Base-by-base conservation (phyloP, 2,113 vertebrate genomes). In the Nothocercus julius region DNA sequence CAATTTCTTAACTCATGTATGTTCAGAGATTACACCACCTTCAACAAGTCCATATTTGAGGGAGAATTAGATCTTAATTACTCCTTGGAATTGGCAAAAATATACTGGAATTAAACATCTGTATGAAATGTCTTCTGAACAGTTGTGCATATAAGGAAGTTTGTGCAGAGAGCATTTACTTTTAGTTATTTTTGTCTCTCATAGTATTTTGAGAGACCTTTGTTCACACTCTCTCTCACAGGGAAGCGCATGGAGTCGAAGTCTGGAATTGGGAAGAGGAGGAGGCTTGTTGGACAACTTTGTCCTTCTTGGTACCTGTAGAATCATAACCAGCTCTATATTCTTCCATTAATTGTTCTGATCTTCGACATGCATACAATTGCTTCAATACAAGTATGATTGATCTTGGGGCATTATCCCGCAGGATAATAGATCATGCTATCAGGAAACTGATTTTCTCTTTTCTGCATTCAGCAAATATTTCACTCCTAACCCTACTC, bases 231-330 rank as follows among this genome's bases (percentile, higher is more conserved):
- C 58, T 19, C 9, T 70, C 86, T 82, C 69, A 42, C 38, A 54
- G 67, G 56, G 25, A 3, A 85, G 27, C 3, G 1, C 34, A 28
- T 0, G 0, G 38, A 85, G 27, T 45, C 17, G 56, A 40, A 34
- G 17, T 15, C 44, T 68, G 28, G 40, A 61, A 7, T 30, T 8
- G 62, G 36, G 32, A 84, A 47, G 5, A 64, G 73, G 16, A 80
- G 13, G 20, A 68, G 9, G 3, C 1, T 7, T 63, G 49, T 80
- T 62, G 83, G 54, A 18, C 13, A 14, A 32, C 21, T 82, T 32
- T 45, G 5, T 32, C 30, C 12, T 63, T 44, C 15, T 74, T 11
- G 47, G 30, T 21, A 13, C 56, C 30, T 24, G 1, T 20, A 36
- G 32, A 74, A 5, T 24, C 14, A 44, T 12, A 47, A 62, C 56